A percentile compares a stretch with the other conserved stretches of the same genome.
phyloP scores from a whole-genome alignment of 1,140 invertebrate genomes.

The Gonatopus flavifemur region DNA sequence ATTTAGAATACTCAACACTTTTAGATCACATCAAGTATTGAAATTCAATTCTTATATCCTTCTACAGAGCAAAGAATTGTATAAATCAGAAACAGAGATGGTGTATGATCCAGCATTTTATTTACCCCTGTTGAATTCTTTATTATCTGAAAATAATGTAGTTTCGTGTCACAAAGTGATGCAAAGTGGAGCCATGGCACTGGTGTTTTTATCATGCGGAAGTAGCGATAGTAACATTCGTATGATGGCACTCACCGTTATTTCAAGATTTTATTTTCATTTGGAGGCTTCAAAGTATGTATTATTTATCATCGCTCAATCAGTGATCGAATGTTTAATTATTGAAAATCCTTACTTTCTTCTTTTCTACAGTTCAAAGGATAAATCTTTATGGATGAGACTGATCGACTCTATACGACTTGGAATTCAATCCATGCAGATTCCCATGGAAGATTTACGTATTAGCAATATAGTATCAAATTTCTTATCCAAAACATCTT shows the following conservation, averaged over 20 bases:
- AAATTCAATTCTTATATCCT: background rate
- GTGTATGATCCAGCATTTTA: conserved; percentile 76
- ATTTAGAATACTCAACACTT: conserved; percentile 2
- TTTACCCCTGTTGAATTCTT: conserved; percentile 67
- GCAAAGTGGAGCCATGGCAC: conserved; percentile 65
- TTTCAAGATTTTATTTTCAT: conserved; percentile 69
- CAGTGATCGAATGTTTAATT: background rate
- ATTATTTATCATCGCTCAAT: background rate
- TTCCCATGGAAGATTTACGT: conserved; percentile 52
- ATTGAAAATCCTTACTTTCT: background rate
- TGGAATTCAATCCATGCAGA: conserved; percentile 49
- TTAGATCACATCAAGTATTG: background rate
- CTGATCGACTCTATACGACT: conserved; percentile 58
- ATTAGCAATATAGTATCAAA: conserved; percentile 68
- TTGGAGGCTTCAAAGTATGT: conserved; percentile 66
- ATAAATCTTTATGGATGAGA: conserved; percentile 57
- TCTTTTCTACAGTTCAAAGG: conserved; percentile 50
- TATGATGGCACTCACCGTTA: conserved; percentile 65
- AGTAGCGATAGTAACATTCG: conserved; percentile 64
- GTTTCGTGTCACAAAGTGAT: conserved; percentile 68
- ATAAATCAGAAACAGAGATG: conserved; percentile 11
- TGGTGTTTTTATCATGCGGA: conserved; percentile 66
- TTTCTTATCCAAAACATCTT: conserved; percentile 69
- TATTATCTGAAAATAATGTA: conserved; percentile 66
- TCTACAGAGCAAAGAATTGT: conserved; percentile 12